Base-by-base conservation (phyloP, 2,113 vertebrate genomes). In the Ailurus styani region DNA sequence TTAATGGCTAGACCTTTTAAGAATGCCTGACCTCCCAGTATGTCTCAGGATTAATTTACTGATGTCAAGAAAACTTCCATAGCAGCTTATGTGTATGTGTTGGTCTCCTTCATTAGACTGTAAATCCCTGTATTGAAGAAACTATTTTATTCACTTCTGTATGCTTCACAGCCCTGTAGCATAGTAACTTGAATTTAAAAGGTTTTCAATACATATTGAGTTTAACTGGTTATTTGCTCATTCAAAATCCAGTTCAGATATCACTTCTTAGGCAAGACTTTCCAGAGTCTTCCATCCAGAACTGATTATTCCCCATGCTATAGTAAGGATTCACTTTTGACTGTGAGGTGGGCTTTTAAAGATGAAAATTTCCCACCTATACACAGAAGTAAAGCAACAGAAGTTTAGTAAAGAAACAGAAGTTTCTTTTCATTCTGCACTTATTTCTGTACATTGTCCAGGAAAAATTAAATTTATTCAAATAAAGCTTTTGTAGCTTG, bases 81-180 rank as follows among this genome's bases (percentile, higher is more conserved):
- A 72, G 86, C 1, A 5, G 86, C 34, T 90, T 90, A 47, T 93
- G 62, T 60, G 20, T 68, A 40, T 55, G 7, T 93, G 94, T 81
- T 90, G 64, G 47, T 90, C 25, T 95, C 85, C 89, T 93, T 97
- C 94, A 97, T 97, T 97, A 96, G 84, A 91, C 37, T 96, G 73
- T 70, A 97, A 97, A 97, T 98, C 94, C 91, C 40, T 55, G 11
- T 62, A 92, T 95, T 95, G 87, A 81, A 97, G 73, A 95, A 95
- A 97, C 42, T 68, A 64, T 93, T 96, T 96, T 90, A 85, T 95
- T 95, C 92, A 95, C 83, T 96, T 95, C 42, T 91, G 50, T 90
- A 90, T 96, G 94, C 97, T 97, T 92, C 92, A 90, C 2, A 37
- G 92, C 94, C 90, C 73, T 68, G 77, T 75, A 81, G 54, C 14